A percentile compares a stretch with the other conserved stretches of the same genome.
These are phyloP conservation scores for Saturnia japonica DNA, from an alignment of 2,888 invertebrate species.

Conservation along the genomic window DNA sequence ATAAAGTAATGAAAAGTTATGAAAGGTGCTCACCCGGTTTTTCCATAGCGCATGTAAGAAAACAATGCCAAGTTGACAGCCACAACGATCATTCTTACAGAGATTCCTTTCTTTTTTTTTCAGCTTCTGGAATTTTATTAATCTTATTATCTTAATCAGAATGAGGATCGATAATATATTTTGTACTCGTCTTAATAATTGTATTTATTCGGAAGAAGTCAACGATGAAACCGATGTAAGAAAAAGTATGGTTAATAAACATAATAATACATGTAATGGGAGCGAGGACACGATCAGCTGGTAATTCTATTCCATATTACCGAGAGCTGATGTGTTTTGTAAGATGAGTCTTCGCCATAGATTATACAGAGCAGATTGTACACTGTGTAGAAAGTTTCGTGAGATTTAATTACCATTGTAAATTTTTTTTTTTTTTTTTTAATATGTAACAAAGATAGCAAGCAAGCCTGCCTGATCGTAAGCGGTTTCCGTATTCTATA, in stretches of 20 bases:
- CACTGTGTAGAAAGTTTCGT: neutral
- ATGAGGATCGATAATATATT: neutral
- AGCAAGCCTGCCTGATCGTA: no score
- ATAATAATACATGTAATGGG: neutral
- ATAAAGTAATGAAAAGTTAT: no score
- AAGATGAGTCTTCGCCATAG: neutral
- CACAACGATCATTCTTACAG: no score
- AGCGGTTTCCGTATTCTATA: no score
- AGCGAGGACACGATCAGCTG: neutral
- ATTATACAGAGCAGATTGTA: neutral
- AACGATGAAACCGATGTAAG: neutral
- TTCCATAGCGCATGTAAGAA: no score
- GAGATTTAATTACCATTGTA: no score
- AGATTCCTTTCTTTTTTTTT: no score
- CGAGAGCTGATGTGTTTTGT: neutral
- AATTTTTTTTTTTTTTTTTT: no score
- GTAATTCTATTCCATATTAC: conserved; percentile 11
- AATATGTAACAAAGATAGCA: no score
- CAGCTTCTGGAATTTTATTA: no score
- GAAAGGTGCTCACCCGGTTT: no score
- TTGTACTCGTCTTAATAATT: neutral
- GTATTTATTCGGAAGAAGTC: neutral
- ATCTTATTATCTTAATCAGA: neutral
- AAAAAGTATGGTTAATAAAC: neutral
- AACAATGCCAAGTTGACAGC: no score